Conservation (phyloP, 2,113 vertebrate genomes). For the Megaceryle maxima region DNA sequence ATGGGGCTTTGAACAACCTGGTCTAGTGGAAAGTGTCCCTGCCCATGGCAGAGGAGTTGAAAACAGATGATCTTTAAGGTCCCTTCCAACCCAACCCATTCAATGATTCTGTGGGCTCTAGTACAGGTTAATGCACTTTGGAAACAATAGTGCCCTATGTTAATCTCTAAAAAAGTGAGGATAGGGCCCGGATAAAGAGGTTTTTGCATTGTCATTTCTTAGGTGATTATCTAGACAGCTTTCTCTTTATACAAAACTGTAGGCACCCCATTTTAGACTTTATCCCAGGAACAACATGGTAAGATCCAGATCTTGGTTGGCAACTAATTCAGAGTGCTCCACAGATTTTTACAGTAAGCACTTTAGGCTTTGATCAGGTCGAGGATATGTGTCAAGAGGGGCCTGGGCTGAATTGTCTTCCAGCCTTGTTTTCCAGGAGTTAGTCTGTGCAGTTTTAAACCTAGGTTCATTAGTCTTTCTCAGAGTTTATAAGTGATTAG, state of each 20-base stretch:
- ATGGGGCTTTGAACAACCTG: background rate
- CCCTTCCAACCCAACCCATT: background rate
- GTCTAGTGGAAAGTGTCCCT: background rate
- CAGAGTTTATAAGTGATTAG: background rate
- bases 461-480: background rate
- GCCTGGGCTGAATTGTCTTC: background rate
- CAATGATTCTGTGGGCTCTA: background rate
- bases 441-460: background rate
- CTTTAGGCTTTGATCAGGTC: background rate
- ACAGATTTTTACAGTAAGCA: background rate
- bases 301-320: background rate
- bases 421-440: background rate
- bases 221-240: background rate
- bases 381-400: background rate
- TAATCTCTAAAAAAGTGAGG: background rate
- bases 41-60: rapidly evolving
- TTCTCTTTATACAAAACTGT: background rate
- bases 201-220: background rate
- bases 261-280: background rate
- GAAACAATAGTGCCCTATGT: rapidly evolving
- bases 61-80: background rate
- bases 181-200: background rate
- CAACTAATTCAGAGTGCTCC: background rate
- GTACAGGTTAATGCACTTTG: background rate
- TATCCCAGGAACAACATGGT: background rate